Evolutionary conservation across 2,888 invertebrate species (phyloP).

Genomic region (Mayetiola destructor): DNA sequence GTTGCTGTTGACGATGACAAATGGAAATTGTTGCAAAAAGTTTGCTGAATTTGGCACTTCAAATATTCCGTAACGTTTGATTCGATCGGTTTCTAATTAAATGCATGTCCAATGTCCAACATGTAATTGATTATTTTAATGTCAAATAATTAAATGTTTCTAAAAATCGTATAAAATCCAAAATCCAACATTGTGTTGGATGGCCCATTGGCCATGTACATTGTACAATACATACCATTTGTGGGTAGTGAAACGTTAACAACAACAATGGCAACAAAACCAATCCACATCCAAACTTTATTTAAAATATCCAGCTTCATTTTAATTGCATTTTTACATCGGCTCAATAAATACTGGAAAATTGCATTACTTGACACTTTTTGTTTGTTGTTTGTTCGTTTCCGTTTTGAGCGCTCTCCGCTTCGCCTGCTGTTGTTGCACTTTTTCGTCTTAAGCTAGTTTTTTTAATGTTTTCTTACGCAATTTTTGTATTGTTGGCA

Average conservation of each 20-base stretch:
- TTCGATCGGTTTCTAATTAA: too few relatives aligned
- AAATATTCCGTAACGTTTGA: too few relatives aligned
- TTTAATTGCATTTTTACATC: slow-evolving; percentile 13
- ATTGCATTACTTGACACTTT: slow-evolving; percentile 1
- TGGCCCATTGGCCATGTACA: too few relatives aligned
- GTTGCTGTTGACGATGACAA: too few relatives aligned
- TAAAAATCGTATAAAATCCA: too few relatives aligned
- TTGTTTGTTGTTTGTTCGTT: not conserved
- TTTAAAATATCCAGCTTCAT: slow-evolving; percentile 15
- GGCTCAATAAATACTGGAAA: not conserved
- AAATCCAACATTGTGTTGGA: too few relatives aligned
- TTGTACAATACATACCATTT: slow-evolving; percentile 4
- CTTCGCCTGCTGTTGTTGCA: not conserved
- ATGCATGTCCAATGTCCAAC: too few relatives aligned
- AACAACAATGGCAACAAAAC: slow-evolving; percentile 4
- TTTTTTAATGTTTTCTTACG: slow-evolving; percentile 3
- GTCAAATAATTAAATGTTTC: too few relatives aligned
- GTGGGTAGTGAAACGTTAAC: not conserved
- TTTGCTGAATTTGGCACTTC: too few relatives aligned
- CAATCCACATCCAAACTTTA: slow-evolving; percentile 11
- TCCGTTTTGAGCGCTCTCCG: not conserved
- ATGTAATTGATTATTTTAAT: too few relatives aligned
- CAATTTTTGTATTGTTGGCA: not conserved
- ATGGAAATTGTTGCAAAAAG: too few relatives aligned
- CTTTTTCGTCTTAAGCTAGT: too few relatives aligned